These are phyloP conservation scores for Orientallactaga sibirica DNA, from an alignment of 2,797 vertebrate species.

Conservation along the genomic window DNA sequence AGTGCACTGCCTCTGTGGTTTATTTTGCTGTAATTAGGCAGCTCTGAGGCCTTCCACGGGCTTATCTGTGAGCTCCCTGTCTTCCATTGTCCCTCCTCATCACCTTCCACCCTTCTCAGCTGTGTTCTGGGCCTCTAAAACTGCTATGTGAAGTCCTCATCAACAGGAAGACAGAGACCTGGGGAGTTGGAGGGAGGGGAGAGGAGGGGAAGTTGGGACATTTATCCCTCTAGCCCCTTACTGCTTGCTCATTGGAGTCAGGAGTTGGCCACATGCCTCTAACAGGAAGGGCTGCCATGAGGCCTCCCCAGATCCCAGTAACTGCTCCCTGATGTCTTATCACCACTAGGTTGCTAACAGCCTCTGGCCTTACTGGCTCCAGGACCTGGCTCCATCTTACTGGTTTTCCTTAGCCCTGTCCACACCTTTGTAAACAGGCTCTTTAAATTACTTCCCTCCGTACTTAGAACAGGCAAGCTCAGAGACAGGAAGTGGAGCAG, in stretches of 20 bases:
- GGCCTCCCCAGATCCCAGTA: neutral
- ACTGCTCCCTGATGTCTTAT: neutral
- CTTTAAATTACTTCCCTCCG: neutral
- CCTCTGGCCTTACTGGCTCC: neutral
- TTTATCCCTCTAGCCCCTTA: neutral
- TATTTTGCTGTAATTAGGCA: neutral
- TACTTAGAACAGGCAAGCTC: neutral
- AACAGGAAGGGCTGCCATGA: neutral
- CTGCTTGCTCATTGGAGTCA: neutral
- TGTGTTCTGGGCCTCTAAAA: neutral
- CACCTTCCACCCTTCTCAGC: accelerated
- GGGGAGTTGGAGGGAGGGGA: neutral
- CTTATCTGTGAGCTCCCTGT: neutral
- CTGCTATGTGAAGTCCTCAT: neutral
- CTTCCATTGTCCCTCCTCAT: neutral
- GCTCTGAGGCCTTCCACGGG: neutral
- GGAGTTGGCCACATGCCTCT: neutral
- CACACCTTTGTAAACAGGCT: constrained; percentile 26
- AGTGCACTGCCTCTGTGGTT: neutral
- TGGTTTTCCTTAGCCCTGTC: neutral
- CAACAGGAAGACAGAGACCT: neutral
- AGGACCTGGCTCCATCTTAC: neutral
- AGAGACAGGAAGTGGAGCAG: neutral
- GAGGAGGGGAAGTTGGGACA: neutral
- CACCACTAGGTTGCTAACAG: neutral